Evolutionary conservation across 2,888 invertebrate genomes (phyloP), one percentile per base, ranked within the genome.

Genomic region (Poecilobothrus nobilitatus): DNA sequence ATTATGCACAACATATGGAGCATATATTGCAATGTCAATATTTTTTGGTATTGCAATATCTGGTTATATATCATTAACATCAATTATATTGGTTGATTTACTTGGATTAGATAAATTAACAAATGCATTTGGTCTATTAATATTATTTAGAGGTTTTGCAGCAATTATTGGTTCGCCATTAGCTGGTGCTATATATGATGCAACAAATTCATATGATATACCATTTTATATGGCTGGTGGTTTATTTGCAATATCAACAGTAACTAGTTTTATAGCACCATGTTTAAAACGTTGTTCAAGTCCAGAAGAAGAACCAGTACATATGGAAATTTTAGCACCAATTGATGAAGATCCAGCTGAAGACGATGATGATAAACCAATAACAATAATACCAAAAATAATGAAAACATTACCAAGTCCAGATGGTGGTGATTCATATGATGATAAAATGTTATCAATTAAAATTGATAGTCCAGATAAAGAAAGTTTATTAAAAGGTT

Each of bases 61-160:
- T 72, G 97, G 97, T 71, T 98, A 95, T 84, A 97, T 99, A 78
- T 97, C 97, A 12, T 85, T 99, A 70, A 98, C 98, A 63, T 98
- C 98, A 66, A 97, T 98, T 79, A 96, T 98, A 78, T 86, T 99
- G 72, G 97, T 97, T 74, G 97, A 99, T 81, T 86, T 98, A 61
- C 86, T 99, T 66, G 98, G 98, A 1, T 84, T 99, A 79, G 97
- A 97, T 79, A 93, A 93, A 80, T 84, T 99, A 74, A 98, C 98
- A 66, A 98, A 95, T 81, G 97, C 97, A 66, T 99, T 98, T 83
- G 98, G 98, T 15, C 86, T 98, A 72, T 86, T 99, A 69, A 96
- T 97, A 76, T 84, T 99, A 74, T 95, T 96, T 85, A 90, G 98
- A 78, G 99, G 98, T 66, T 91, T 92, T 62, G 95, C 98, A 7